Conservation (phyloP, 2,888 invertebrate species). For the Tachina fera region DNA sequence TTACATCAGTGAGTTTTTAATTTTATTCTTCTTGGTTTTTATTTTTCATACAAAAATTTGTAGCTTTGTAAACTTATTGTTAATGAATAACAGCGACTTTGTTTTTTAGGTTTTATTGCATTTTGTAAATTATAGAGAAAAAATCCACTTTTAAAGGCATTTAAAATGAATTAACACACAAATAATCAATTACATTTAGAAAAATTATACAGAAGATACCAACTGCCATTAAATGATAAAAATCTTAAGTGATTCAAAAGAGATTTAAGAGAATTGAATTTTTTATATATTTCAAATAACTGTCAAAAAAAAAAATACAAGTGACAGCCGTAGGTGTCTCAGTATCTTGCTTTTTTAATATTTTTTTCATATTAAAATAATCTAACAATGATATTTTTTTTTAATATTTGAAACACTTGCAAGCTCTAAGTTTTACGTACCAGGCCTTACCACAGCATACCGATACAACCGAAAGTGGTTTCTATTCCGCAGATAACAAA, state of each 20-base stretch:
- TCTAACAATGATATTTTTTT: too few species aligned
- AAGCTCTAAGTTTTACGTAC: too few species aligned
- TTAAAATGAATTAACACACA: neutral
- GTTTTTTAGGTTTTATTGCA: slow-evolving; percentile 1
- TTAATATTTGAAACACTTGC: too few species aligned
- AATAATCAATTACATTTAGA: slow-evolving; percentile 21
- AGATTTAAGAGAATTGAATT: too few species aligned
- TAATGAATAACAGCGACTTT: neutral
- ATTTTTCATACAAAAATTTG: neutral
- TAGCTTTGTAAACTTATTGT: slow-evolving; percentile 16
- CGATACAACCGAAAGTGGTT: too few species aligned
- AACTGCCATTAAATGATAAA: neutral
- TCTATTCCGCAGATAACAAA: too few species aligned
- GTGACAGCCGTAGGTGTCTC: too few species aligned
- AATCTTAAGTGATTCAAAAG: neutral
- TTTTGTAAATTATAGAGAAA: slow-evolving; percentile 17
- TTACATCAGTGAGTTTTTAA: slow-evolving; percentile 12
- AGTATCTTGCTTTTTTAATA: too few species aligned
- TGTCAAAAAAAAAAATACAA: too few species aligned
- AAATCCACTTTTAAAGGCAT: neutral
- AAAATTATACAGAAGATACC: neutral
- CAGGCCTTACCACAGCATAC: too few species aligned
- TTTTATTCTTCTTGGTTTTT: neutral
- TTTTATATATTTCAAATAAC: too few species aligned
- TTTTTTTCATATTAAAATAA: too few species aligned